Base-by-base conservation (phyloP, 2,888 invertebrate species). In the Thelaira solivaga region DNA sequence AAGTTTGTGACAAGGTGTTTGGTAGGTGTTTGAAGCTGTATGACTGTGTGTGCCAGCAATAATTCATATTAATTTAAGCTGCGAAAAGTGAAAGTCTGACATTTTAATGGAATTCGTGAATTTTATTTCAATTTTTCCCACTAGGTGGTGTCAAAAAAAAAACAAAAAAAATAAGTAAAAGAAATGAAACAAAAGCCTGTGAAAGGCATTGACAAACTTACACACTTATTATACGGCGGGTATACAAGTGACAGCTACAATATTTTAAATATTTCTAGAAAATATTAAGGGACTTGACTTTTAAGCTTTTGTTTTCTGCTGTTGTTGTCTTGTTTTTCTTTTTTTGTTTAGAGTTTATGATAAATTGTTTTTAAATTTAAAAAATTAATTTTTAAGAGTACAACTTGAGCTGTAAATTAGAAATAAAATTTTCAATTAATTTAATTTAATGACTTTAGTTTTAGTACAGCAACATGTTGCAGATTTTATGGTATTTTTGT, bases 11-110 rank as follows among this genome's bases (percentile, higher is more conserved):
- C 6, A 67, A 61, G 20, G 5, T 65, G 36, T 24, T 10, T 31
- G n/a, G n/a, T n/a, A 31, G 11, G 2, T 29, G 2, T 11, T 20
- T 22, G 22, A 31, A 3, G 29, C 0, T 43, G 20, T 10, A 3
- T 22, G 13, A n/a, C 34, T 39, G 22, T 41, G 34, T 34, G 24
- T 18, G 0, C 39, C 39, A 61, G 79, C 80, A 80, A 82, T 82
- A 82, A 82, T 76, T 82, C 82, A 83, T 81, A 81, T 79, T 80
- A 81, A 82, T 80, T 83, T 83, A 81, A 83, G 82, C 82, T 79
- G 77, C 74, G 80, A 82, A 83, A 83, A 82, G 82, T 83, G 82
- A 83, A 83, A 82, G 81, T 82, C 80, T 83, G 82, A 83, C 82
- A 82, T 80, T 81, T 83, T 80, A 80, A 82, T 82, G 80, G 82